phyloP scores from a whole-genome alignment of 2,113 vertebrate genomes.

The Siniperca chuatsi region DNA sequence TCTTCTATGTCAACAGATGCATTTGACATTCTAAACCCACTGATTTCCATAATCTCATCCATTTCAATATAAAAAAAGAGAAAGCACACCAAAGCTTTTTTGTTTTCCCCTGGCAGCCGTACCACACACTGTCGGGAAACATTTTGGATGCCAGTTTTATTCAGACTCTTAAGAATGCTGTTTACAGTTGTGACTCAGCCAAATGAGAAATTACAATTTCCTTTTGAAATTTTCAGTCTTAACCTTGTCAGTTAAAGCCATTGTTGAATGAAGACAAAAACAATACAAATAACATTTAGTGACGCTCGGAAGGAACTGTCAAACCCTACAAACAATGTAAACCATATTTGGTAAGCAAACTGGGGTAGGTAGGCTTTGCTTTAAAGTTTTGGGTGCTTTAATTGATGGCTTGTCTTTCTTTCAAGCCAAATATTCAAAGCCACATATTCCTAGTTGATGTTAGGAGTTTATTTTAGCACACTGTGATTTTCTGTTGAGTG shows the following conservation, averaged over 20 bases:
- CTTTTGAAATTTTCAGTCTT: slow-evolving; percentile 12
- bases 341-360: slow-evolving; percentile 58
- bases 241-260: slow-evolving; percentile 12
- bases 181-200: slow-evolving; percentile 42
- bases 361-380: slow-evolving; percentile 55
- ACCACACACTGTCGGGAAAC: slow-evolving; percentile 8
- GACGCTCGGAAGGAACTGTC: slow-evolving; percentile 19
- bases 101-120: neutral
- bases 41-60: neutral
- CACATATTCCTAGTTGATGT: slow-evolving; percentile 32
- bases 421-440: slow-evolving; percentile 48
- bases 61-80: neutral
- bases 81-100: neutral
- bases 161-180: slow-evolving; percentile 20
- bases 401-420: slow-evolving; percentile 41
- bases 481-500: slow-evolving; percentile 27
- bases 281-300: slow-evolving; percentile 35
- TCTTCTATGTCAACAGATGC: neutral
- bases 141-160: slow-evolving; percentile 28
- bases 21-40: slow-evolving; percentile 8
- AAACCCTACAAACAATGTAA: slow-evolving; percentile 41
- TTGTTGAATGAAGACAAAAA: slow-evolving; percentile 50
- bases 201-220: slow-evolving; percentile 26
- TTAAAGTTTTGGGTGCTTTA: slow-evolving; percentile 47
- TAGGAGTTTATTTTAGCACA: slow-evolving; percentile 41